Percentiles rank a stretch among this genome's conserved stretches.
Conservation (phyloP, 2,113 vertebrate species). For the Mixornis gularis region DNA sequence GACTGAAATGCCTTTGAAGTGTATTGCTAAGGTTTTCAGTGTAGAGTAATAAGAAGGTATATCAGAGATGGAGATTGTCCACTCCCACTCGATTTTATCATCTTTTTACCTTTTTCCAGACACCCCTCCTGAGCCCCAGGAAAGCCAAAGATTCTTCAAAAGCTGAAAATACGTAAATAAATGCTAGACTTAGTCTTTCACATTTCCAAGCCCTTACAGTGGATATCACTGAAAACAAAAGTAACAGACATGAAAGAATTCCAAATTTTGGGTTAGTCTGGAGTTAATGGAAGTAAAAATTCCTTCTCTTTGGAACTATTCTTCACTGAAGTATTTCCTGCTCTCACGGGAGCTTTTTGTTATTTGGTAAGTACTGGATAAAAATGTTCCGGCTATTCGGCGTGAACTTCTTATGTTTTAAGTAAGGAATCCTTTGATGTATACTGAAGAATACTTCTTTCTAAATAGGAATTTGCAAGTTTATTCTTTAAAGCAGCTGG, state of each 20-base stretch:
- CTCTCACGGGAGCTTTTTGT: not conserved
- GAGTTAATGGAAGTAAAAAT: not conserved
- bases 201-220: not conserved
- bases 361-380: not conserved
- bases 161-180: not conserved
- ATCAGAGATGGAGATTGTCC: not conserved
- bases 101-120: not conserved
- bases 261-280: not conserved
- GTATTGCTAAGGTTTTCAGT: not conserved
- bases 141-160: not conserved
- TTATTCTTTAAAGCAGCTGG: not conserved
- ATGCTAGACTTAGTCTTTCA: not conserved
- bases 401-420: not conserved
- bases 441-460: not conserved
- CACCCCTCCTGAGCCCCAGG: not conserved
- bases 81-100: not conserved
- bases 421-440: not conserved
- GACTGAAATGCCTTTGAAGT: not conserved
- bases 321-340: not conserved
- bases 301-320: not conserved
- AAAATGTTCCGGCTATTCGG: fast-evolving
- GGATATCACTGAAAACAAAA: not conserved
- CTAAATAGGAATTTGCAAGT: not conserved
- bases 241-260: not conserved
- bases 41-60: not conserved